Conservation (phyloP, 2,113 vertebrate genomes). For the Marmota monax region DNA sequence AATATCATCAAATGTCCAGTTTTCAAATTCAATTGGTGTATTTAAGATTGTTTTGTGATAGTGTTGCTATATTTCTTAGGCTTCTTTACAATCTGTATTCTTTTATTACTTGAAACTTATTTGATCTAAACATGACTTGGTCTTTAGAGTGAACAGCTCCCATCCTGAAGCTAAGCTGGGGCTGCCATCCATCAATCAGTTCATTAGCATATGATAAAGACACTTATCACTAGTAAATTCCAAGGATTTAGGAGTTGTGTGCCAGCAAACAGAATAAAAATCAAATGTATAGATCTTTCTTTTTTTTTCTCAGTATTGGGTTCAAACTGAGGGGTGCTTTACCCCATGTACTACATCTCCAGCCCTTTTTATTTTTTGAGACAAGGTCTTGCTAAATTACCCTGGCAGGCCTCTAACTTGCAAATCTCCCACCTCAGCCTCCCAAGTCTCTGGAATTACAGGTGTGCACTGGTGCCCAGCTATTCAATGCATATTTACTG, state of each 20-base stretch:
- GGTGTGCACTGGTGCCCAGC: background rate
- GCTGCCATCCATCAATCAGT: background rate
- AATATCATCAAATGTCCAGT: background rate
- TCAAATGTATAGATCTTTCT: background rate
- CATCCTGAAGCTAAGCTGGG: no score
- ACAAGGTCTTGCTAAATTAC: no score
- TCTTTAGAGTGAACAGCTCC: background rate
- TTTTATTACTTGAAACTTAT: background rate
- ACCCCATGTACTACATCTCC: background rate
- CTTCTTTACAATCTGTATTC: background rate
- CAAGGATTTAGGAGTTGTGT: background rate
- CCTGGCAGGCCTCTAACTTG: background rate
- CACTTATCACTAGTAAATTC: background rate
- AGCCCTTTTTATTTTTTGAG: no score
- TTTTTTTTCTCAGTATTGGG: background rate
- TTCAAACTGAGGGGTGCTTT: background rate
- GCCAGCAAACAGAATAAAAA: background rate
- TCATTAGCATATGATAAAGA: background rate
- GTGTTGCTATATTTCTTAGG: background rate
- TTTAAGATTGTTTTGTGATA: background rate
- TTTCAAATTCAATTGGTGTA: background rate
- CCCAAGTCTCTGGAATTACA: background rate
- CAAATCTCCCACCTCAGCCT: background rate
- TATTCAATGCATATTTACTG: background rate
- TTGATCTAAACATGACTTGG: background rate